Conservation (phyloP, 2,888 invertebrate genomes). For the Lasioglossum zephyrum region DNA sequence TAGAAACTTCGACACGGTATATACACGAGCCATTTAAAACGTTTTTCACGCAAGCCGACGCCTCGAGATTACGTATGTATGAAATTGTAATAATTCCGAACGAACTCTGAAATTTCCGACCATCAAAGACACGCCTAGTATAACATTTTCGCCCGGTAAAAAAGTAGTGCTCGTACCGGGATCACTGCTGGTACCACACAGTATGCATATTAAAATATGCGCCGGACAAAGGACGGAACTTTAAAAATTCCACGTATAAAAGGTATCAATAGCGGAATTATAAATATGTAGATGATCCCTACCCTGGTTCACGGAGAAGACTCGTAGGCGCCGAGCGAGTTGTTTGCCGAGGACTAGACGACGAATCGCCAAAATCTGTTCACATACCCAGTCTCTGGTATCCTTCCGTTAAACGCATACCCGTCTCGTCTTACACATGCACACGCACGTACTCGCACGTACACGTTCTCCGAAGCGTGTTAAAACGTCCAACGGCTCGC, state of each 20-base stretch:
- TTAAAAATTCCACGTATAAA: constrained; percentile 22
- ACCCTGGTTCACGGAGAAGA: constrained; percentile 51
- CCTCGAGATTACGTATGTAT: constrained; percentile 9
- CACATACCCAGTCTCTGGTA: constrained; percentile 27
- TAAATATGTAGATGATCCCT: constrained; percentile 48
- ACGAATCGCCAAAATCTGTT: constrained; percentile 63
- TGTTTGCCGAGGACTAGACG: constrained; percentile 61
- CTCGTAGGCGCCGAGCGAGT: constrained; percentile 47
- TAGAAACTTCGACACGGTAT: constrained; percentile 5
- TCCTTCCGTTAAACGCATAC: constrained; percentile 25
- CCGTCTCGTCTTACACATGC: constrained; percentile 40
- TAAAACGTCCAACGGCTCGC: constrained; percentile 1
- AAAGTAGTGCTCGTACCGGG: neutral
- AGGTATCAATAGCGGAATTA: constrained; percentile 21
- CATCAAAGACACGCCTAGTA: constrained; percentile 6
- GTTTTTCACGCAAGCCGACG: neutral
- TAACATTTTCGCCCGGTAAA: constrained; percentile 10
- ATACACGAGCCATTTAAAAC: neutral
- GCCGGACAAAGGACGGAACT: constrained; percentile 12
- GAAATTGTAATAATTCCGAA: constrained; percentile 9
- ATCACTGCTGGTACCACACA: neutral
- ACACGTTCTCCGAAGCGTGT: constrained; percentile 6
- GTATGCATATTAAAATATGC: constrained; percentile 35
- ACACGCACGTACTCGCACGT: neutral
- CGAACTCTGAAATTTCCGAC: constrained; percentile 6